Base-by-base conservation (phyloP, 23 tunicate genomes). In the Halocynthia roretzi region DNA sequence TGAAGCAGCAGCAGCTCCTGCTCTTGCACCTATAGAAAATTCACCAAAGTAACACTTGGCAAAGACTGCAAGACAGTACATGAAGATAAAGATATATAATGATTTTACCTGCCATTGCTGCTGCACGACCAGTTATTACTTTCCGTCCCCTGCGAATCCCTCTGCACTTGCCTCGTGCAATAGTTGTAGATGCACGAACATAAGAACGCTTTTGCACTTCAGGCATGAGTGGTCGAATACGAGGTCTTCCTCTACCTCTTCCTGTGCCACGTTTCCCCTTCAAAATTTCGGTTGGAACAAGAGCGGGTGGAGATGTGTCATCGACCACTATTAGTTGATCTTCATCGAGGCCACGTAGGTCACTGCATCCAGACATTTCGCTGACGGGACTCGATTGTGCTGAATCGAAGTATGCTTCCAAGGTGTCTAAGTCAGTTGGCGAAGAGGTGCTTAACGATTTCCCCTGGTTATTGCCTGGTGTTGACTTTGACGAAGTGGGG, bases 91-190 rank as follows among this genome's bases (percentile, higher is more conserved):
- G 4, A 60, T 15, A 1, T n/a, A 50, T 67, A 50, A 31, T 40
- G n/a, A 14, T 40, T 2, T 54, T 74, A 74, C 78, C 92, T 14
- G 92, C 92, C 92, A 86, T 81, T 8, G 92, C 92, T 15, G 92
- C 92, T n/a, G 85, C 92, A 14, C 92, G 92, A 6, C 92, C 92
- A 51, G 82, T 67, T 52, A 86, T 81, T n/a, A 79, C 50, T n/a
- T 85, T 71, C 10, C 76, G 70, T 14, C 80, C 68, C 53, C 92
- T 50, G 23, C 84, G 52, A 44, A 76, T 82, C 40, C 63, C 70
- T 15, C 83, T 11, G 19, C 12, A 57, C 6, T 14, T 61, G 70
- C 18, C 66, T 48, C 60, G 53, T 8, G 51, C 77, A 48, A n/a
- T 14, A n/a, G 14, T 22, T 8, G 64, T 22, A 7, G 62, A 54